Evolutionary conservation across 2,888 invertebrate species (phyloP), one percentile per base, ranked within the genome.

Genomic region (Tetrapedia diversipes): DNA sequence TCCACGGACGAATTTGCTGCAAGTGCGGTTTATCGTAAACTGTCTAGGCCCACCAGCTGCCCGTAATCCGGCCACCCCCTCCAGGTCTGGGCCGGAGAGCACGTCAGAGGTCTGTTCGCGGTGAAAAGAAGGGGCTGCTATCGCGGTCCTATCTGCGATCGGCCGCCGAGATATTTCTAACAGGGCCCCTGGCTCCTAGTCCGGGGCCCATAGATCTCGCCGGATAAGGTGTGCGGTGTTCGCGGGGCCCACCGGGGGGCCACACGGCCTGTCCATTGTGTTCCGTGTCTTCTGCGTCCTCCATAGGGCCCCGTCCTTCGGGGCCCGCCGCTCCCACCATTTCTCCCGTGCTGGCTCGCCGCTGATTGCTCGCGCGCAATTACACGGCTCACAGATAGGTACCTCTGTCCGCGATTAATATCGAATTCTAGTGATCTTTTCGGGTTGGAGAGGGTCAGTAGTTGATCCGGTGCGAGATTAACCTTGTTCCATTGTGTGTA

Each of bases 201-300:
- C 84, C 85, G 49, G 79, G 77, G 78, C 82, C 85, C 86, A 84
- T 84, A 90, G 91, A 91, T 90, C 87, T 67, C 69, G 60, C 34
- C 75, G 79, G 91, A 91, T 91, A 91, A 90, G 87, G 85, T 83
- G 86, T 89, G 88, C 86, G 89, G 90, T 89, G 89, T 88, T 89
- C 89, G 89, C 88, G 89, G 85, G 88, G 78, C 88, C 89, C 91
- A 89, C 90, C 89, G 79, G 89, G 90, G 89, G 89, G 89, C 88
- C 88, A 64, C 76, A 80, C 69, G 64, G 83, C 67, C 81, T 74
- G 70, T 81, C 81, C 85, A 84, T 84, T 85, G 84, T 84, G 83
- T 64, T 64, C 68, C 73, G 68, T 76, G 72, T 85, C 84, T 81
- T 83, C 71, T 68, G 69, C 64, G 63, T 73, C 69, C 67, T 69